These are phyloP conservation scores for Coregonus sp. DNA, from an alignment of 2,797 vertebrate species.

Conservation along the genomic window DNA sequence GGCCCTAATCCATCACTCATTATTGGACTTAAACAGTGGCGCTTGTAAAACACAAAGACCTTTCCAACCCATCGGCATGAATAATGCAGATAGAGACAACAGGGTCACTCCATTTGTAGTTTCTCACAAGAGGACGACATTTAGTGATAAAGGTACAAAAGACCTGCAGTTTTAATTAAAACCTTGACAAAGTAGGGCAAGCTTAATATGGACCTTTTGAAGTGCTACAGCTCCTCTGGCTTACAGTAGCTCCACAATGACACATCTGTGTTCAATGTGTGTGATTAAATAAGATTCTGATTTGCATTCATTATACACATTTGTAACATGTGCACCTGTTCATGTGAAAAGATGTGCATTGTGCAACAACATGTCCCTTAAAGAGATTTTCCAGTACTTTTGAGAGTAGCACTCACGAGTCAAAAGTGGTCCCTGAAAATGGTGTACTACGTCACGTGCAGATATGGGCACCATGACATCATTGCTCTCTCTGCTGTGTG, in stretches of 20 bases:
- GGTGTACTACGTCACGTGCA: too few species aligned
- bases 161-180: slow-evolving; percentile 1
- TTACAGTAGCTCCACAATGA: not conserved
- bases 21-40: not conserved
- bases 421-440: too few species aligned
- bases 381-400: too few species aligned
- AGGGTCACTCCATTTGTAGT: not conserved
- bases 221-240: not conserved
- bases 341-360: not conserved
- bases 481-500: too few species aligned
- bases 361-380: not conserved
- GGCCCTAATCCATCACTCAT: not conserved
- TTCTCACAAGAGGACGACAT: not conserved
- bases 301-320: slow-evolving; percentile 5
- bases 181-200: not conserved
- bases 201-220: not conserved
- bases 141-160: slow-evolving; percentile 4
- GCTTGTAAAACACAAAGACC: slow-evolving; percentile 2
- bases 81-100: slow-evolving; percentile 6
- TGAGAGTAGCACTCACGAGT: too few species aligned
- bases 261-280: not conserved
- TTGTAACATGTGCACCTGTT: not conserved
- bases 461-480: too few species aligned
- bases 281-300: not conserved
- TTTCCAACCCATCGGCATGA: not conserved